Evolutionary conservation across 1,140 invertebrate genomes (phyloP).

Genomic region (Drosophila dunni): DNA sequence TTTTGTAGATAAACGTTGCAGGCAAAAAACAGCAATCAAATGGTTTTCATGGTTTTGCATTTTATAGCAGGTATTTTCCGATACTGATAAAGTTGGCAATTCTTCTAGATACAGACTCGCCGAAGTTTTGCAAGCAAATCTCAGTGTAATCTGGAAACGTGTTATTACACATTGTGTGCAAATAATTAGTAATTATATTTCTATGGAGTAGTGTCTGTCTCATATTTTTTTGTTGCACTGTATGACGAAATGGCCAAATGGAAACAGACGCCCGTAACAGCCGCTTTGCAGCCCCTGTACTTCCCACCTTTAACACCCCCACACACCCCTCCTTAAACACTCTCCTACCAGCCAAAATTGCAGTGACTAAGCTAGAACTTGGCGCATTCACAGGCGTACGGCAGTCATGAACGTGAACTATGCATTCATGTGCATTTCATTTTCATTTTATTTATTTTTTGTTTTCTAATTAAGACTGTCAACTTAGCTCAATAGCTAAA

Average conservation of each 20-base stretch:
- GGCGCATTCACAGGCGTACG: slow-evolving; percentile 50
- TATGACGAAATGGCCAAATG: slow-evolving; percentile 45
- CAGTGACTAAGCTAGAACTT: slow-evolving; percentile 52
- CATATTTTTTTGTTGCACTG: slow-evolving; percentile 1
- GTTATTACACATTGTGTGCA: slow-evolving; percentile 24
- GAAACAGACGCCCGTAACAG: not conserved
- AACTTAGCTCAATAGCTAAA: slow-evolving; percentile 15
- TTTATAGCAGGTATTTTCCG: slow-evolving; percentile 59
- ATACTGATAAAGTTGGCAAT: slow-evolving; percentile 44
- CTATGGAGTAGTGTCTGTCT: slow-evolving; percentile 4
- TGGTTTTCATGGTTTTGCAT: slow-evolving; percentile 25
- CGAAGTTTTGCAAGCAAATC: slow-evolving; percentile 23
- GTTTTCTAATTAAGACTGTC: slow-evolving; percentile 57
- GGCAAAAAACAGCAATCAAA: slow-evolving; percentile 33
- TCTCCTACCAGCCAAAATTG: not conserved
- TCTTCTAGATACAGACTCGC: not conserved
- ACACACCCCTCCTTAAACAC: too few relatives aligned
- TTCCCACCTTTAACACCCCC: too few relatives aligned
- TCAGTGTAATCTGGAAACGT: slow-evolving; percentile 31
- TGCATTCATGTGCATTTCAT: slow-evolving; percentile 38
- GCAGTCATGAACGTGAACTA: not conserved
- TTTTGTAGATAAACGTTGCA: not conserved
- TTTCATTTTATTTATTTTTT: not conserved
- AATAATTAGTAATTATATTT: slow-evolving; percentile 43
- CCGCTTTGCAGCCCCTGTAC: not conserved